Evolutionary conservation across 2,797 vertebrate genomes (phyloP).

Genomic region (Melopsittacus undulatus): DNA sequence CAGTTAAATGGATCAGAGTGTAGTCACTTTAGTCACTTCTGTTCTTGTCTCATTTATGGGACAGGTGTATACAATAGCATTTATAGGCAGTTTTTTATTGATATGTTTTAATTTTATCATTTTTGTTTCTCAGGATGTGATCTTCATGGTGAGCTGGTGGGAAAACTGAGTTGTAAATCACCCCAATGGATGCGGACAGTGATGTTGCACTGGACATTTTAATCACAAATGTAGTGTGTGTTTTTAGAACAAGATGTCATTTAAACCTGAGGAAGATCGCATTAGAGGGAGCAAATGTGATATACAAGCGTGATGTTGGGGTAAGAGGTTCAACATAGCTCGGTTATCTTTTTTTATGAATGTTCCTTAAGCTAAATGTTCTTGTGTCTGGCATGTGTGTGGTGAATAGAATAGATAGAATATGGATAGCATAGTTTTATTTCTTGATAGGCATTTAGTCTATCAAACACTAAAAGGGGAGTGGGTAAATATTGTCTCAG

Average conservation of each 20-base stretch:
- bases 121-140: constrained; percentile 76
- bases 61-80: not conserved
- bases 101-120: constrained; percentile 28
- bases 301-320: constrained; percentile 97
- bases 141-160: constrained; percentile 76
- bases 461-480: not conserved
- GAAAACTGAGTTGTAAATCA: constrained; percentile 75
- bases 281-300: constrained; percentile 94
- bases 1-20: not conserved
- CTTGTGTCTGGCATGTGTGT: not conserved
- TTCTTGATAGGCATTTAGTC: not conserved
- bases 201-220: constrained; percentile 97
- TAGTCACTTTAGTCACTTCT: not conserved
- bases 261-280: constrained; percentile 97
- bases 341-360: not conserved
- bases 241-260: constrained; percentile 98
- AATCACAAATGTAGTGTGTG: constrained; percentile 97
- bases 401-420: not conserved
- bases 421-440: not conserved
- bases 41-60: constrained; percentile 12
- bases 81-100: constrained; percentile 4
- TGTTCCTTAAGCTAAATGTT: not conserved
- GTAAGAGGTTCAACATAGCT: constrained; percentile 77
- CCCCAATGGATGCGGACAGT: constrained; percentile 94
- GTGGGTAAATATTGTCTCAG: not conserved